These are phyloP conservation scores for Mormyrops attenuatus DNA, from an alignment of 2,797 vertebrate genomes.

Conservation along the genomic window DNA sequence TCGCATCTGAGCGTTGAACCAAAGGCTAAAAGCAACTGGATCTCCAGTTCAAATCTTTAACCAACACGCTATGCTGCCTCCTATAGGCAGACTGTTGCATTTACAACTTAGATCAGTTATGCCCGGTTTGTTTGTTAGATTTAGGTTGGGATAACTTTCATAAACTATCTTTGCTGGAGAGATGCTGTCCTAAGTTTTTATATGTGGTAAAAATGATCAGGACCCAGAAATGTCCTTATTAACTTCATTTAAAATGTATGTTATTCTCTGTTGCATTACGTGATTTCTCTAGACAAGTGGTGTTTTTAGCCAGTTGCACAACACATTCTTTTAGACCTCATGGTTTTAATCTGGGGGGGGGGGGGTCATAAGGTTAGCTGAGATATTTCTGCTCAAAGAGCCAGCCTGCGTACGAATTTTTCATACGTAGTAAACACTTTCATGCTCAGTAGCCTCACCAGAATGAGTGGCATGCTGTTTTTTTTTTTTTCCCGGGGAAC, in stretches of 20 bases:
- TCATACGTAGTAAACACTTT: not conserved
- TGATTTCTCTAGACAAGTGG: not conserved
- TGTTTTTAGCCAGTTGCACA: not conserved
- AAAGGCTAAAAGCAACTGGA: not conserved
- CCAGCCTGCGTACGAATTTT: not conserved
- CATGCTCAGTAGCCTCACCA: not conserved
- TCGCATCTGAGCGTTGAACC: not conserved
- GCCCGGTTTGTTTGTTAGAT: not conserved
- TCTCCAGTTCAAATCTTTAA: not conserved
- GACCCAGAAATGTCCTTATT: not conserved
- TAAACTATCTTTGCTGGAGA: not conserved
- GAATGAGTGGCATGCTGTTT: constrained; percentile 9
- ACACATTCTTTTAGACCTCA: not conserved
- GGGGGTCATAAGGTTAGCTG: not conserved
- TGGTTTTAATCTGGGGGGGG: not conserved
- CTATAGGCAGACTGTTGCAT: not conserved
- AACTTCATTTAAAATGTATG: not conserved
- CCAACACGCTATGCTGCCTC: not conserved
- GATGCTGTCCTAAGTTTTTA: not conserved
- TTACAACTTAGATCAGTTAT: not conserved
- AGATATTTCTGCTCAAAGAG: not conserved
- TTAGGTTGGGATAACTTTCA: not conserved
- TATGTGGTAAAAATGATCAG: not conserved
- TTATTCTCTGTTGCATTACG: not conserved
- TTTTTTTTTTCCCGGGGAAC: not conserved